Conservation (phyloP, 2,888 invertebrate species). For the Amphipyra tragopoginis region DNA sequence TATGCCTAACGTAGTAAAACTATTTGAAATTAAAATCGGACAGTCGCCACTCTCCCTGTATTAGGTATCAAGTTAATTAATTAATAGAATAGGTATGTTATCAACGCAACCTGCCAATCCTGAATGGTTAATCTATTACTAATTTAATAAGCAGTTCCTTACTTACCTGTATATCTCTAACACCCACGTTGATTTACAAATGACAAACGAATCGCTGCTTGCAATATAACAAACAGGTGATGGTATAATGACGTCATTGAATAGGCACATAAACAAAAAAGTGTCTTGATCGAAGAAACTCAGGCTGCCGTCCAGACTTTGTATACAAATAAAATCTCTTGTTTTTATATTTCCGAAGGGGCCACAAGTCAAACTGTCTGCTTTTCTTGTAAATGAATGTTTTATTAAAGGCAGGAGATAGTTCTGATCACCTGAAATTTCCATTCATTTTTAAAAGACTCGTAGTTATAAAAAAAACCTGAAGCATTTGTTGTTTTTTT, state of each 20-base stretch:
- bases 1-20: no score
- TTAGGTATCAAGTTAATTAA: no score
- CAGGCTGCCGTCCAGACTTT: slow-evolving; percentile 96
- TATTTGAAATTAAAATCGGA: no score
- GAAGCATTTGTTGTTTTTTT: no score
- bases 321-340: slow-evolving; percentile 97
- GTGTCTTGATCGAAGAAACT: slow-evolving; percentile 98
- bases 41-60: no score
- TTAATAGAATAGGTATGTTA: no score
- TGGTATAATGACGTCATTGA: slow-evolving; percentile 95
- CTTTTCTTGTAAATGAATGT: slow-evolving; percentile 94
- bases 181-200: slow-evolving; percentile 94
- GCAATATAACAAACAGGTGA: slow-evolving; percentile 95
- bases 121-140: no score
- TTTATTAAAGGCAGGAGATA: slow-evolving; percentile 93
- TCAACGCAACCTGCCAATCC: no score
- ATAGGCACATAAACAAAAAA: slow-evolving; percentile 94
- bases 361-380: slow-evolving; percentile 94
- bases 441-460: background rate
- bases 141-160: background rate
- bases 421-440: slow-evolving; percentile 92
- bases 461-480: background rate
- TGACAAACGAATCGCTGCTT: slow-evolving; percentile 95
- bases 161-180: slow-evolving; percentile 96
- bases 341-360: slow-evolving; percentile 96